Evolutionary conservation across 2,113 vertebrate species (phyloP), one percentile per base, ranked within the genome.

Genomic region (Corythaeola cristata): DNA sequence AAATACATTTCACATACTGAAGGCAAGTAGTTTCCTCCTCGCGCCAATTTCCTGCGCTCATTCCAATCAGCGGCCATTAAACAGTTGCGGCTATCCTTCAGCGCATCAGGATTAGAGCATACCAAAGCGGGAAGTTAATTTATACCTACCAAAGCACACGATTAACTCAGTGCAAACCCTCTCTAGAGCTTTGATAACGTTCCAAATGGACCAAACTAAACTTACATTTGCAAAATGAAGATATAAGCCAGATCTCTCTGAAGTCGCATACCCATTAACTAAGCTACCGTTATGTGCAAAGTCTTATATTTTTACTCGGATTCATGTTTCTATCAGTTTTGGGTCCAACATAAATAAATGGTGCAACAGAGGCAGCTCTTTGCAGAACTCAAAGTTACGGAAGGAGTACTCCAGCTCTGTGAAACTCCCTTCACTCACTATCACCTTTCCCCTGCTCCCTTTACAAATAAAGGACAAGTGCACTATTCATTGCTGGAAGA

Each of bases 311-410:
- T 96, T 95, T 11, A 91, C 78, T 93, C 10, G 15, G 95, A 96
- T 95, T 96, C 81, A 56, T 86, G 91, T 90, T 97, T 95, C 95
- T 95, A 88, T 88, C 81, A 85, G 89, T 81, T 86, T 91, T 6
- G 30, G 72, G 22, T 95, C 96, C 97, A 97, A 97, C 39, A 93
- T 78, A 97, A 97, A 97, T 86, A 97, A 93, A 79, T 74, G 93
- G 90, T 90, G 92, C 86, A 90, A 94, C 87, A 92, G 95, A 92
- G 90, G 90, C 80, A 73, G 66, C 68, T 93, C 84, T 96, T 92
- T 88, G 63, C 92, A 93, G 80, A 80, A 95, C 67, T 97, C 89
- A 77, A 94, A 89, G 92, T 91, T 91, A 71, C 32, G 26, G 74
- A 86, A 93, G 45, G 77, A 96, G 71, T 92, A 85, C 67, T 89